Percentiles rank a stretch among this genome's conserved stretches.
These are phyloP conservation scores for Nomia melanderi DNA, from an alignment of 1,140 invertebrate species.

Conservation along the genomic window DNA sequence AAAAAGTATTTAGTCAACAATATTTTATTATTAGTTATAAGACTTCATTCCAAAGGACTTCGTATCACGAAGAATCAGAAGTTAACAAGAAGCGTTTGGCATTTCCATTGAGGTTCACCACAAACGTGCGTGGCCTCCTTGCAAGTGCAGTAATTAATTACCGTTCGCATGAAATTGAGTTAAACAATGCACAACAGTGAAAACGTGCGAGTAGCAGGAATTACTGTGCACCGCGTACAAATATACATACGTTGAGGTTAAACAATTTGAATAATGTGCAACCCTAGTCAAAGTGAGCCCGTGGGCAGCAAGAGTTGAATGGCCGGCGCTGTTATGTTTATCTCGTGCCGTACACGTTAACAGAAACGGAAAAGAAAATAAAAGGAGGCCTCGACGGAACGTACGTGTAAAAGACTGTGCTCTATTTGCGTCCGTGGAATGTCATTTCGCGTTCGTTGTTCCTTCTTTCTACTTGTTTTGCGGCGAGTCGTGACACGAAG, in stretches of 20 bases:
- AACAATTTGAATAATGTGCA: not conserved
- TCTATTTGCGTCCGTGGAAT: slow-evolving; percentile 63
- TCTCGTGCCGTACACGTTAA: slow-evolving; percentile 44
- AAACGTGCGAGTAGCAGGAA: no score
- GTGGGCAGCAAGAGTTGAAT: slow-evolving; percentile 52
- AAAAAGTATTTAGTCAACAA: no score
- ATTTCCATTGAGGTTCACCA: no score
- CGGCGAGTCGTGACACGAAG: slow-evolving; percentile 32
- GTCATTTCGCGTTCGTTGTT: slow-evolving; percentile 48
- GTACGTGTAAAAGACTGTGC: slow-evolving; percentile 48
- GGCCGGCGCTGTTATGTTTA: slow-evolving; percentile 64
- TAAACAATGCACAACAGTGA: no score
- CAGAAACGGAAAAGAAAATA: slow-evolving; percentile 37
- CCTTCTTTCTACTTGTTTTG: slow-evolving; percentile 51
- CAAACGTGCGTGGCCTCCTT: no score
- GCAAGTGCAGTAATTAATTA: no score
- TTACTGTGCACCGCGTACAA: not conserved
- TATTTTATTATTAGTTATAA: no score
- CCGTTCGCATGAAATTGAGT: no score
- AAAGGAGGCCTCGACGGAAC: slow-evolving; percentile 30
- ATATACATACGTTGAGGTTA: not conserved
- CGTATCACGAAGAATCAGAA: no score
- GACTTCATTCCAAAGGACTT: no score
- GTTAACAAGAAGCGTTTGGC: no score
- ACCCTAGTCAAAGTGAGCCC: not conserved